Base-by-base conservation (phyloP, 1,140 invertebrate species). In the Ditylenchus dipsaci region DNA sequence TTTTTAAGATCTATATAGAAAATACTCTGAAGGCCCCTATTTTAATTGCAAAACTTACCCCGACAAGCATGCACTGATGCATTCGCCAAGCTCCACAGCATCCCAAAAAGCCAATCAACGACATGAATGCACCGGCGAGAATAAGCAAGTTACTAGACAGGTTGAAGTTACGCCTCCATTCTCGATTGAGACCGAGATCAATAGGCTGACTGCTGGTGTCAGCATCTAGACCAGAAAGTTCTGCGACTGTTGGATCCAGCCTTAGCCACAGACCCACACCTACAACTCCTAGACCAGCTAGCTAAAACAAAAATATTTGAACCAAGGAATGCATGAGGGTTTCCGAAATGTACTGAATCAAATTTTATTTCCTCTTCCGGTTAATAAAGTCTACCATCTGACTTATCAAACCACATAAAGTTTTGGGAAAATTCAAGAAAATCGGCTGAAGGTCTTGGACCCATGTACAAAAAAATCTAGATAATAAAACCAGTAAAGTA, bases 41-140 rank as follows among this genome's bases (percentile, higher is more conserved):
- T n/a, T n/a, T n/a, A n/a, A 23, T 61, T 61, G 59, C n/a, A 3
- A 11, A 13, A 73, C 67, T 29, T 65, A 71, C 69, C 29, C 17
- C 23, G 23, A 42, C 33, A 26, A 71, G 69, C 69, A 71, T 69
- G 26, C 69, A 71, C 42, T 71, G 69, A 43, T 63, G 71, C 38
- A 29, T n/a, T 7, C 33, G 70, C 67, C 68, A 71, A 11, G 69
- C 69, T 17, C 69, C 69, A 42, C 67, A 71, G 43, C 68, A 71
- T 19, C 69, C 69, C 21, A 71, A 45, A 56, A 71, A 71, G 8
- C 69, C 69, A 58, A 71, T 43, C 1, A 71, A 33, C 7, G 49
- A 11, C 69, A 71, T 71, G 17, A 71, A 19, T 3, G 45, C 56
- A 27, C 69, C 69, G 1, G 61, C 68, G 11, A 56, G 33, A 19